Conservation (phyloP, 2,888 invertebrate genomes). For the Timema podura region DNA sequence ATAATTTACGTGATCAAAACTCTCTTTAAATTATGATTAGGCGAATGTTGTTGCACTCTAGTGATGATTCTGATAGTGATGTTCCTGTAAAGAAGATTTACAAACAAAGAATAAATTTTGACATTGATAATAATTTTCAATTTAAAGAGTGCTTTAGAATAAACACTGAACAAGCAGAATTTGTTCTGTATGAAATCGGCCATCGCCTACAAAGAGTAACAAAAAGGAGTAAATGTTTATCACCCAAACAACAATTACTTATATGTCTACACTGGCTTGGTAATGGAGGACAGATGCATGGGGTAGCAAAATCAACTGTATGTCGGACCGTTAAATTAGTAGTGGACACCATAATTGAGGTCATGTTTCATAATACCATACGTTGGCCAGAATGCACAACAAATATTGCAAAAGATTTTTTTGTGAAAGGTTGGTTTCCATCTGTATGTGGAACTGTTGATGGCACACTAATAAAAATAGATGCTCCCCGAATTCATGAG, state of each 20-base stretch:
- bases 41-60: not conserved
- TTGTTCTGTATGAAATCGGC: not conserved
- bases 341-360: not conserved
- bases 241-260: not conserved
- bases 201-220: not conserved
- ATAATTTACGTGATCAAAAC: no score
- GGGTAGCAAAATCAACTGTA: not conserved
- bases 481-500: not conserved
- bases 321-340: not conserved
- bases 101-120: conserved; percentile 1
- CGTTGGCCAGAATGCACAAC: not conserved
- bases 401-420: not conserved
- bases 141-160: not conserved
- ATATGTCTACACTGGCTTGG: conserved; percentile 1
- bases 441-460: not conserved
- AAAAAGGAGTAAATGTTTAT: not conserved
- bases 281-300: not conserved
- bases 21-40: not conserved
- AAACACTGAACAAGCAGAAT: not conserved
- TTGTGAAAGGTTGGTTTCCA: not conserved
- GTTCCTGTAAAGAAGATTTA: not conserved
- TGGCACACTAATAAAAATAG: not conserved
- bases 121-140: not conserved
- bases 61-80: not conserved
- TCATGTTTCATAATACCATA: not conserved